phyloP scores from a whole-genome alignment of 1,140 invertebrate species.

The Ceratosolen fusciceps region DNA sequence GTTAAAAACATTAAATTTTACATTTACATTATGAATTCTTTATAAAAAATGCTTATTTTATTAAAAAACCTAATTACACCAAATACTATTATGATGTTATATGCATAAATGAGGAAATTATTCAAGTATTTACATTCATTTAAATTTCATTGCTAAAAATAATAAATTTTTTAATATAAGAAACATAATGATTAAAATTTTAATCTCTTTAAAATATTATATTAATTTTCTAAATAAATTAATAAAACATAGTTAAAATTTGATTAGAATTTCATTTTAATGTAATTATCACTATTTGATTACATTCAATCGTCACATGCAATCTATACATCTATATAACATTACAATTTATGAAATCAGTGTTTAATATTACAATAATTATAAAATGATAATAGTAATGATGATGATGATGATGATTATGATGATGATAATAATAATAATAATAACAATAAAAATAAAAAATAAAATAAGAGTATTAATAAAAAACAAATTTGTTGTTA shows the following conservation, averaged over 20 bases:
- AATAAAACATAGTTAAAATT: slow-evolving; percentile 29
- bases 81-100: too few species aligned
- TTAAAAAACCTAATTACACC: too few species aligned
- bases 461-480: slow-evolving; percentile 31
- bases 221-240: slow-evolving; percentile 29
- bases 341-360: slow-evolving; percentile 43
- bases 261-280: slow-evolving; percentile 45
- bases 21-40: too few species aligned
- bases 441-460: slow-evolving; percentile 30
- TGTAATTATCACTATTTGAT: slow-evolving; percentile 46
- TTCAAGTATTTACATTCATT: too few species aligned
- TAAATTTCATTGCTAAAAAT: too few species aligned
- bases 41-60: too few species aligned
- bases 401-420: neutral
- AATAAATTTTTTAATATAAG: too few species aligned
- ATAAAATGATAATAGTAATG: slow-evolving; percentile 31
- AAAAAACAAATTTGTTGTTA: slow-evolving; percentile 28
- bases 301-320: slow-evolving; percentile 48
- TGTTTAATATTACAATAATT: slow-evolving; percentile 33
- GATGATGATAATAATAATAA: slow-evolving; percentile 34
- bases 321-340: slow-evolving; percentile 44
- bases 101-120: too few species aligned
- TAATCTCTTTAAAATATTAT: slow-evolving; percentile 10
- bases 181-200: too few species aligned
- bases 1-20: too few species aligned